Conservation (phyloP, 2,797 vertebrate genomes). For the Alfaro cultratus region DNA sequence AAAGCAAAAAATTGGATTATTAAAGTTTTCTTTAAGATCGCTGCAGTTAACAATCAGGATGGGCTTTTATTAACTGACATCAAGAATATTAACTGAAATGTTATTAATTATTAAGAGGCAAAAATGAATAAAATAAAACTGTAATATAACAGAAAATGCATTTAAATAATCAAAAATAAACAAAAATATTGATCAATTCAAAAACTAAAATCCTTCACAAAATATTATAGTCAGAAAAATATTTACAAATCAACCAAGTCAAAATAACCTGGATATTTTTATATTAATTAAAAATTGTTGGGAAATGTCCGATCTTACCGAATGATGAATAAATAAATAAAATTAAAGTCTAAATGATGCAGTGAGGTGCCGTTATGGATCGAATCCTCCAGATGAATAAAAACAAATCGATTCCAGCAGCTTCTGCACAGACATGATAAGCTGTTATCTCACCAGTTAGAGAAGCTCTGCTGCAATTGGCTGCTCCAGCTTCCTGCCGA, state of each 20-base stretch:
- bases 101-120: neutral
- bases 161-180: neutral
- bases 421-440: neutral
- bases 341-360: neutral
- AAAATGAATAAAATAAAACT: too few relatives aligned
- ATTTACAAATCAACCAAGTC: neutral
- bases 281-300: neutral
- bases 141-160: neutral
- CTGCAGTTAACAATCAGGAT: too few relatives aligned
- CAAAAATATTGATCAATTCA: neutral
- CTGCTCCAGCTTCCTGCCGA: neutral
- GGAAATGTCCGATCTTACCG: neutral
- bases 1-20: too few relatives aligned
- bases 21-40: too few relatives aligned
- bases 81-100: neutral
- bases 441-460: slow-evolving; percentile 28
- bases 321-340: neutral
- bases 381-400: neutral
- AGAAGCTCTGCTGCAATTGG: slow-evolving; percentile 1
- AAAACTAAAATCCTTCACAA: neutral
- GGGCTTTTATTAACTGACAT: too few relatives aligned
- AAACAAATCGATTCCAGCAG: neutral
- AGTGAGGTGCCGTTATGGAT: neutral
- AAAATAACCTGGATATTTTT: neutral
- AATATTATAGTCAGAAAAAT: neutral